Evolutionary conservation across 2,113 vertebrate genomes (phyloP).

Genomic region (Bufo bufo): DNA sequence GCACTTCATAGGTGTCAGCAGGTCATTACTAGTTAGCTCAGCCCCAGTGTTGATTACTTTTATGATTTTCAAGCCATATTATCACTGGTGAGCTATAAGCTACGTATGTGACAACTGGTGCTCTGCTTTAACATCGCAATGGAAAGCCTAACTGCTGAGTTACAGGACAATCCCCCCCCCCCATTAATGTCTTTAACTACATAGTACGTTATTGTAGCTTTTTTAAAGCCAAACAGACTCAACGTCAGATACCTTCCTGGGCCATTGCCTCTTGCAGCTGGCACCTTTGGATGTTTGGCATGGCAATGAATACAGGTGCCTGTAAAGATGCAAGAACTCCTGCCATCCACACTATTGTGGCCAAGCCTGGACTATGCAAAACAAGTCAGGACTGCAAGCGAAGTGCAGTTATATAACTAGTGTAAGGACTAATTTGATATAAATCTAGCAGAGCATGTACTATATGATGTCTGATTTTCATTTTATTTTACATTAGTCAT

Average conservation of each 20-base stretch:
- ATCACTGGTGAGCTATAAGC: neutral
- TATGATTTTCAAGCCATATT: neutral
- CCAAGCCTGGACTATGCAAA: constrained; percentile 45
- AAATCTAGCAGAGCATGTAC: too few species aligned
- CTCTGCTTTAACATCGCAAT: neutral
- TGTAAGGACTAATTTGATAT: neutral
- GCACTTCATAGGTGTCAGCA: too few species aligned
- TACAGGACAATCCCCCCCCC: neutral
- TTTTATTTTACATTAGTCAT: too few species aligned
- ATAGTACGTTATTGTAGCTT: too few species aligned
- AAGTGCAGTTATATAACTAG: neutral
- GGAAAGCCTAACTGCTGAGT: neutral
- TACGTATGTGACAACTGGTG: neutral
- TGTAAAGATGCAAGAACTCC: neutral
- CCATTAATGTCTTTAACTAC: too few species aligned
- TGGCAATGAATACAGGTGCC: neutral
- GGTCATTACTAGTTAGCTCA: too few species aligned
- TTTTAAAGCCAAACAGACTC: neutral
- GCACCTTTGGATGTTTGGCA: neutral
- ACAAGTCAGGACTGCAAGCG: constrained; percentile 5
- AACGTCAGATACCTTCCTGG: neutral
- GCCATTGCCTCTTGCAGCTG: constrained; percentile 20
- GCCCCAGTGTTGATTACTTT: neutral
- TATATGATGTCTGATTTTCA: too few species aligned
- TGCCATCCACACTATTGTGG: neutral